Evolutionary conservation across 1,140 invertebrate genomes (phyloP).

Genomic region (Tenebrio molitor): DNA sequence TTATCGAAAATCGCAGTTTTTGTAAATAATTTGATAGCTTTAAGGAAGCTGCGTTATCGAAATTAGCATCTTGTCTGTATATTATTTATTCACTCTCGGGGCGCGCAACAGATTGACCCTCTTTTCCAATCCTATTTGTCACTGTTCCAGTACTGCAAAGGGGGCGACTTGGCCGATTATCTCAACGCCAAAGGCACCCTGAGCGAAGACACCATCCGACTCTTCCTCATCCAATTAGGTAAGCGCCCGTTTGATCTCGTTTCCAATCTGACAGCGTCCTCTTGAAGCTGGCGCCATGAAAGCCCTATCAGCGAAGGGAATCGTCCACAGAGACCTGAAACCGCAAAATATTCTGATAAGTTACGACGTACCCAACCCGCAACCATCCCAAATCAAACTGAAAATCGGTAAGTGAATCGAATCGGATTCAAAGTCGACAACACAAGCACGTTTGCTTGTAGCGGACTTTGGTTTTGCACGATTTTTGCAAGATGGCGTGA

Average conservation of each 20-base stretch:
- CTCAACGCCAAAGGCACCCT: conserved; percentile 91
- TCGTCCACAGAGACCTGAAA: conserved; percentile 99
- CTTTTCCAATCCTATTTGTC: too few relatives aligned
- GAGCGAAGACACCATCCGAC: conserved; percentile 96
- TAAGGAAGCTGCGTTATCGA: too few relatives aligned
- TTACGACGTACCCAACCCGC: conserved; percentile 84
- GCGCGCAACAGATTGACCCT: too few relatives aligned
- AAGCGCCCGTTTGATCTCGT: conserved; percentile 58
- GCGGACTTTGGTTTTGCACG: conserved; percentile 99
- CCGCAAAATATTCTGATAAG: conserved; percentile 97
- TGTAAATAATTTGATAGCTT: too few relatives aligned
- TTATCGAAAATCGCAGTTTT: too few relatives aligned
- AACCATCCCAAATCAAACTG: conserved; percentile 91
- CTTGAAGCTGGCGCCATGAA: conserved; percentile 93
- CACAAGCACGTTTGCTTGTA: conserved; percentile 67
- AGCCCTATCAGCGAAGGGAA: conserved; percentile 95
- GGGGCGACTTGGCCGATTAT: conserved; percentile 98
- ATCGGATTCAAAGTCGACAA: background rate
- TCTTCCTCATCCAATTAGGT: conserved; percentile 96
- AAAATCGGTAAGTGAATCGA: conserved; percentile 85
- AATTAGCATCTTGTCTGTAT: too few relatives aligned
- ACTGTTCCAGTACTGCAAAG: conserved; percentile 92
- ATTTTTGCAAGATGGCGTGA: conserved; percentile 98
- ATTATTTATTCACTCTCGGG: too few relatives aligned
- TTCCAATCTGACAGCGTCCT: conserved; percentile 40